A percentile compares a stretch with the other conserved stretches of the same genome.
Evolutionary conservation across 2,113 vertebrate species (phyloP).

Genomic region (cat (Felis catus)): DNA sequence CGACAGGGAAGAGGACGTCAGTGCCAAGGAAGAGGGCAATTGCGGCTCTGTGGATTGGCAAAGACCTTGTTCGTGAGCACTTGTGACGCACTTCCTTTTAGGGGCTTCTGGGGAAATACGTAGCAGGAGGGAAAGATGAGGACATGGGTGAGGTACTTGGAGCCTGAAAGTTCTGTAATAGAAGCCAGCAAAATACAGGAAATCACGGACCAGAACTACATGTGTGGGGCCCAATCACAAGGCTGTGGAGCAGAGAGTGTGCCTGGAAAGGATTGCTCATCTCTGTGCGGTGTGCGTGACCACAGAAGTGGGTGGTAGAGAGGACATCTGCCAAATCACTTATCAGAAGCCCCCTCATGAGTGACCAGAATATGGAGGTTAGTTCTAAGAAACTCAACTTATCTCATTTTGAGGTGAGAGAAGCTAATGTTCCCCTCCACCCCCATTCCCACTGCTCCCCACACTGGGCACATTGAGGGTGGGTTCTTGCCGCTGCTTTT

Average conservation of each 20-base stretch:
- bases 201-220: not conserved
- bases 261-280: not conserved
- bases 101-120: not conserved
- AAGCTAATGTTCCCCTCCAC: not conserved
- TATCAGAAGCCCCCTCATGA: slow-evolving; percentile 17
- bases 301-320: not conserved
- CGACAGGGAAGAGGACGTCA: not conserved
- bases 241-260: not conserved
- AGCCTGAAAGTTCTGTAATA: not conserved
- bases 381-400: not conserved
- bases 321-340: not conserved
- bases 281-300: not conserved
- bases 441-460: not conserved
- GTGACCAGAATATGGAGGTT: not conserved
- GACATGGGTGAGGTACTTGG: not conserved
- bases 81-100: not conserved
- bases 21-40: not conserved
- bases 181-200: not conserved
- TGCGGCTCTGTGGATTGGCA: not conserved
- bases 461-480: not conserved
- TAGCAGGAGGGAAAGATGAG: not conserved
- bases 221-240: rapidly evolving
- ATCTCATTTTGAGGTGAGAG: slow-evolving; percentile 13
- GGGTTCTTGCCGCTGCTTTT: not conserved
- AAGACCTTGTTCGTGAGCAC: not conserved